Percentiles rank a stretch among this genome's conserved stretches.
phyloP scores from a whole-genome alignment of 35 echinoderm and acorn worm genomes.

The Anneissia japonica region DNA sequence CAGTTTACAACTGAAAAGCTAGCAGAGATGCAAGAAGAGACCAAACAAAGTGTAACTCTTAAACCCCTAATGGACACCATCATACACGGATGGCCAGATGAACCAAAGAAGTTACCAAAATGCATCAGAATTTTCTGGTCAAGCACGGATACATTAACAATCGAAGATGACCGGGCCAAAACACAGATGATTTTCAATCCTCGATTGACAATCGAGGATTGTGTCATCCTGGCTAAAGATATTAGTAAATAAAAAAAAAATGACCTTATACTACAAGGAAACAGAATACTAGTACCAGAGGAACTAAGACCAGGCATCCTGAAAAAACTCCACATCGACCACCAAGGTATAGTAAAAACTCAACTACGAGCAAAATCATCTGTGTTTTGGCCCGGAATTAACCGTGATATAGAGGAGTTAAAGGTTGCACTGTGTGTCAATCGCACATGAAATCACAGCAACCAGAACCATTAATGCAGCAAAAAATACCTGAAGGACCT shows the following conservation, averaged over 20 bases:
- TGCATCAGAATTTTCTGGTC: neutral
- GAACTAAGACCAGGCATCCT: neutral
- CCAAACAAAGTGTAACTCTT: neutral
- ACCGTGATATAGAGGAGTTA: slow-evolving; percentile 22
- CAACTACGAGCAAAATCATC: neutral
- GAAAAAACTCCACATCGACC: neutral
- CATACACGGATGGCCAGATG: neutral
- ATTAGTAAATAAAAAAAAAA: too few species aligned
- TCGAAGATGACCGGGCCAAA: too few species aligned
- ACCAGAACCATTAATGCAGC: neutral
- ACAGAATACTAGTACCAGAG: neutral
- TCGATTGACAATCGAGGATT: too few species aligned
- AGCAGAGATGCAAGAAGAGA: neutral
- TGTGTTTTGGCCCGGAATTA: neutral
- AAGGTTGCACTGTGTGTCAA: slow-evolving; percentile 38
- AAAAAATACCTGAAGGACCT: neutral
- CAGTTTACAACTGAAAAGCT: neutral
- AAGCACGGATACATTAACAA: neutral
- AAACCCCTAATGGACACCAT: neutral
- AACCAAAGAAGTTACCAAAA: neutral
- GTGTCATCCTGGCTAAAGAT: too few species aligned
- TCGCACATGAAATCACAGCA: neutral
- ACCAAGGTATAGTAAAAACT: neutral
- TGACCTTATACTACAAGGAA: neutral
- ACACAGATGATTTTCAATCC: too few species aligned